Evolutionary conservation across 2,888 invertebrate genomes (phyloP), one percentile per base, ranked within the genome.

Genomic region (Pediacus dermestoides): DNA sequence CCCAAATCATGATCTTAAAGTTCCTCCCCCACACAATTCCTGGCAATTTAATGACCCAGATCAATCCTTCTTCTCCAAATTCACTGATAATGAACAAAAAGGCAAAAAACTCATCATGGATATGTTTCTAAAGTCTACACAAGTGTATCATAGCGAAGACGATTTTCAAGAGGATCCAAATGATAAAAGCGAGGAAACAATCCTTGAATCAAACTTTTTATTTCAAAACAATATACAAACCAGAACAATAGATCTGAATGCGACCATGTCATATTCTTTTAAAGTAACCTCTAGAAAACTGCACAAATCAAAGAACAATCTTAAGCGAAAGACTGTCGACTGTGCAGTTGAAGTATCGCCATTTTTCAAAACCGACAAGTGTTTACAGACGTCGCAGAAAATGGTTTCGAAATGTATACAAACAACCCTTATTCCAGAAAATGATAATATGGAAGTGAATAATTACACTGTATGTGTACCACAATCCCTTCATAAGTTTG

Each of bases 81-180:
- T 53, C 14, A 54, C 52, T 2, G 48, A 53, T 13, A 54, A 60
- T 34, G 58, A 63, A 53, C 27, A 46, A 12, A 51, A 52, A 39
- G 68, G 67, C 1, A 68, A 67, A 52, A 39, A 58, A 18, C 42
- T 67, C 8, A 63, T 68, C 27, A 56, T 68, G 61, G 58, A 66
- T 44, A 63, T 63, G 58, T 69, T 68, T 49, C 40, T 69, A 32
- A 65, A 66, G 48, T 68, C 68, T 1, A 56, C 61, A 2, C 52
- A 55, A 38, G 48, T 57, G 2, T 58, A 42, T 32, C 41, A 34
- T 28, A 42, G 37, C 7, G 38, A 42, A n/a, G 44, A 42, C 13
- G 43, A 39, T 10, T 21, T 34, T n/a, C 15, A 9, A 23, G n/a
- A n/a, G n/a, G n/a, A n/a, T n/a, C n/a, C n/a, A n/a, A n/a, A n/a